Base-by-base conservation (phyloP, 1,140 invertebrate genomes). In the Cydia strobilella region DNA sequence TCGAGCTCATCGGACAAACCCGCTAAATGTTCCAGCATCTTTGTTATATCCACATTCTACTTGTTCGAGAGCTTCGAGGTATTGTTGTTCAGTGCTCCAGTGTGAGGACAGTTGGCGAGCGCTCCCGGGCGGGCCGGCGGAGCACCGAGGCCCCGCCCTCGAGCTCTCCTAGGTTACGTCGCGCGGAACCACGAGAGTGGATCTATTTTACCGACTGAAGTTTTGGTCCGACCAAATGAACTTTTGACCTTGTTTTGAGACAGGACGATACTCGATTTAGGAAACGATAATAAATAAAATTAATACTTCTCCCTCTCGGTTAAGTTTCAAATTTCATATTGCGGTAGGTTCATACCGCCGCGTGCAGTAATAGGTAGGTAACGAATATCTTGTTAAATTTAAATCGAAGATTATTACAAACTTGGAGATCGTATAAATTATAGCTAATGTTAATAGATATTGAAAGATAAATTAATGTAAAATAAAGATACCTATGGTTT, bases 211-310 rank as follows among this genome's bases (percentile, higher is more conserved):
- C 85, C 83, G 90, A 92, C 89, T 92, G 90, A 92, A 88, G 87
- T 91, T 89, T 91, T 91, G 89, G 90, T 92, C 90, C 90, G 89
- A 92, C 90, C 89, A 92, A 92, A 85, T 90, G 89, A 92, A 91
- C 89, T 90, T 87, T 91, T 87, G 85, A 92, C 90, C 88, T 91
- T 90, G 88, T 90, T 90, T 90, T 87, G 83, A 88, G 82, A 88
- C 87, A 86, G 86, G 89, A 91, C 90, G 84, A 84, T 86, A 90
- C 85, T 88, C 83, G 86, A 83, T 82, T 84, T 90, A 92, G 84
- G 85, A 76, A 90, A 90, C 81, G 83, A 84, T 85, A 84, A 82
- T 76, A 80, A 86, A 79, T 84, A 82, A 87, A 86, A n/a, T n/a
- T n/a, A n/a, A 82, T 84, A 86, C 84, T 91, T 86, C 85, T 82